Evolutionary conservation across 2,888 invertebrate genomes (phyloP), one percentile per base, ranked within the genome.

Genomic region (Drosophila aldrichi): DNA sequence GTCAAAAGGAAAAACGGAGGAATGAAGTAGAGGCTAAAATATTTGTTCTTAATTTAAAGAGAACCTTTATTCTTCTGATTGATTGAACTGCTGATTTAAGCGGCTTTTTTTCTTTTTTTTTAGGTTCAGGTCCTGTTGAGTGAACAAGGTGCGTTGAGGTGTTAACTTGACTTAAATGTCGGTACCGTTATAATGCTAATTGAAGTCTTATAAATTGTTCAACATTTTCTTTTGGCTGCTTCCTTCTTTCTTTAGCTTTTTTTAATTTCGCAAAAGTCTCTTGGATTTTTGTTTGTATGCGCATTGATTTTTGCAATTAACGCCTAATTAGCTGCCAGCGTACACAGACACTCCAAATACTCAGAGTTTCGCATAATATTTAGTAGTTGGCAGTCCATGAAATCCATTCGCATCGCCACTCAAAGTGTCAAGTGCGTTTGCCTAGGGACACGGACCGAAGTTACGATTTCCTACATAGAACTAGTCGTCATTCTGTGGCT

Each of bases 71-170:
- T 57, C 62, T 69, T 75, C 89, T 84, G 84, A 84, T 84, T 84
- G 84, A 84, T 84, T 84, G 89, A 84, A 84, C 84, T 74, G 84
- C 84, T 87, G 89, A 89, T 89, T 84, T 84, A 89, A 84, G 88
- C 88, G 69, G 87, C 87, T 86, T 78, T 75, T 86, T 77, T 70
- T 32, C 32, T 14, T 0, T 38, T 3, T 10, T 3, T 25, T 4
- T 7, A 7, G 34, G 22, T 64, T 25, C 38, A 52, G 51, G 49
- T 70, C 54, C 63, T 69, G 63, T 10, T 18, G 18, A 49, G 20
- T 49, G 49, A 22, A 43, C 41, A 61, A 80, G 81, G 51, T 79
- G 78, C 78, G 81, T 34, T 76, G 76, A 87, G 84, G 84, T 84
- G 84, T 89, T 84, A 84, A 89, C 84, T 74, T 71, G 89, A 43